phyloP scores from a whole-genome alignment of 1,140 invertebrate genomes.

The Aphelenchoides besseyi region DNA sequence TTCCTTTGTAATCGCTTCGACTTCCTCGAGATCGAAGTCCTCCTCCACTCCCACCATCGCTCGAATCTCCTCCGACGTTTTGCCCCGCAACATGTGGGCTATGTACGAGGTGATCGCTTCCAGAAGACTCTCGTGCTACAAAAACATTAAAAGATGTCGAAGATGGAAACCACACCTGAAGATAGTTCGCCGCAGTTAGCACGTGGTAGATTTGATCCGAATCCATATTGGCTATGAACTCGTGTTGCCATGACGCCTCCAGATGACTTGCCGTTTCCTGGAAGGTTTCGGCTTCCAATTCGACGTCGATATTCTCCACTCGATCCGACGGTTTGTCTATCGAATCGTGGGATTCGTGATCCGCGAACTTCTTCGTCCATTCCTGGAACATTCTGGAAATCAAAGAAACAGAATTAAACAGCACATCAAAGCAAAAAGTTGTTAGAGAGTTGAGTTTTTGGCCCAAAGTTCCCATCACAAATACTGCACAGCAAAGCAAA shows the following conservation, averaged over 20 bases:
- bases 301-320: background rate
- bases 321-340: background rate
- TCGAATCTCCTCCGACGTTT: background rate
- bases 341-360: background rate
- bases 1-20: background rate
- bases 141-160: no score
- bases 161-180: no score
- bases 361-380: slow-evolving; percentile 1
- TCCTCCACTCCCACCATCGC: background rate
- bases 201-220: background rate
- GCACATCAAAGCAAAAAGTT: background rate
- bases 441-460: background rate
- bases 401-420: background rate
- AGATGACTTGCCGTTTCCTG: background rate
- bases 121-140: background rate
- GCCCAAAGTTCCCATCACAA: background rate
- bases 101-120: background rate
- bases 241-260: background rate
- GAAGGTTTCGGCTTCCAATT: background rate
- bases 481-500: background rate
- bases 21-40: background rate
- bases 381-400: background rate
- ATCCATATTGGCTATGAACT: background rate
- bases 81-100: background rate
- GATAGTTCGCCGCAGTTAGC: background rate